These are phyloP conservation scores for Chroicocephalus ridibundus DNA, from an alignment of 2,113 vertebrate species.

Conservation along the genomic window DNA sequence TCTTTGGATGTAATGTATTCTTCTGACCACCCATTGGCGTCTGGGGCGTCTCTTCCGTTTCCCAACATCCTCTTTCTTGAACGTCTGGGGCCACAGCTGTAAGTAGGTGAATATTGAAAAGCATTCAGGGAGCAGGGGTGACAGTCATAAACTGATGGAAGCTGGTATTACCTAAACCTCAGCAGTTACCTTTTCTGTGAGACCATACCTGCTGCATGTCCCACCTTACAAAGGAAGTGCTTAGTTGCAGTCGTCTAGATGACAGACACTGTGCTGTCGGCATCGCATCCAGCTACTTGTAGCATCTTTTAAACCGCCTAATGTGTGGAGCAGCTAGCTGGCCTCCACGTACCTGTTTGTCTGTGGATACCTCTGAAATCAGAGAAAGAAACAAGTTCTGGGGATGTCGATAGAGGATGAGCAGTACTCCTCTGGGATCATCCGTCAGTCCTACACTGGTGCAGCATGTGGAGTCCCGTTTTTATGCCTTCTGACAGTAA, in stretches of 20 bases:
- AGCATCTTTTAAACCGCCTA: background rate
- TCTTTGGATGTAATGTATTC: background rate
- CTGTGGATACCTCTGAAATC: background rate
- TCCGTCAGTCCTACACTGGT: background rate
- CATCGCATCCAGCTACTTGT: background rate
- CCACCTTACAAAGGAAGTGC: background rate
- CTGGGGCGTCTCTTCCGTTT: background rate
- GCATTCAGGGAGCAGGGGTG: background rate
- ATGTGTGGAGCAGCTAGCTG: background rate
- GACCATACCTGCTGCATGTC: background rate
- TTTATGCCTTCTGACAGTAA: conserved; percentile 35
- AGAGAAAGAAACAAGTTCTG: background rate
- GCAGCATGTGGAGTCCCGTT: background rate
- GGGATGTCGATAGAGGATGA: background rate
- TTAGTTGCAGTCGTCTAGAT: background rate
- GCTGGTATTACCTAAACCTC: background rate
- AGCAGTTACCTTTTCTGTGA: background rate
- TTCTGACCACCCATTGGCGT: background rate
- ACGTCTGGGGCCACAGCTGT: background rate
- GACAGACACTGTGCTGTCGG: background rate
- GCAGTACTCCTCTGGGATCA: background rate
- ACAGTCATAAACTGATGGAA: background rate
- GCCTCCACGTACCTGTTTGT: background rate
- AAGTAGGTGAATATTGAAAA: background rate
- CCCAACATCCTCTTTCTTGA: background rate